phyloP scores from a whole-genome alignment of 2,797 vertebrate genomes.

The Dipus sagitta region DNA sequence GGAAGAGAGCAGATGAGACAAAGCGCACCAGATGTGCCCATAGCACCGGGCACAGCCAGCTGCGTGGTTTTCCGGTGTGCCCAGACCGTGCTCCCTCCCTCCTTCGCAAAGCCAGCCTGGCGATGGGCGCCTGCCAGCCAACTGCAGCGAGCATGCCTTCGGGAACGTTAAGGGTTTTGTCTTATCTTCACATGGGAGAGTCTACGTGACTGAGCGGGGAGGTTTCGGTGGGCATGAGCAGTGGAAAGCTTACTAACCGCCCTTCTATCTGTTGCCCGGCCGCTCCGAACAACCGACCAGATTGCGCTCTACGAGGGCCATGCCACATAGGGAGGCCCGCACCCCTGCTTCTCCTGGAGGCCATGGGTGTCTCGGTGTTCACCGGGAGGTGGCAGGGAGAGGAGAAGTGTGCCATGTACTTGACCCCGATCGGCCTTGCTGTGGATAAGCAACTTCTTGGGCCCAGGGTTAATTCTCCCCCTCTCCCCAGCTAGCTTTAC shows the following conservation, averaged over 20 bases:
- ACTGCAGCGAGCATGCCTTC: not conserved
- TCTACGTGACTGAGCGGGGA: not conserved
- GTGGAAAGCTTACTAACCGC: not conserved
- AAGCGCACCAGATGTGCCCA: not conserved
- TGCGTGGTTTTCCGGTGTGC: not conserved
- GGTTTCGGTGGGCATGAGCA: not conserved
- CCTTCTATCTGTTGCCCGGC: not conserved
- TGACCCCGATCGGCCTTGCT: not conserved
- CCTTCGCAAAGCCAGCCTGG: not conserved
- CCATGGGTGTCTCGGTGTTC: not conserved
- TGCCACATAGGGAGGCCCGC: not conserved
- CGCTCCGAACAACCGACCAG: not conserved
- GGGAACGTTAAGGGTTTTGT: not conserved
- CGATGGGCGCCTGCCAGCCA: not conserved
- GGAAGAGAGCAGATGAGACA: not conserved
- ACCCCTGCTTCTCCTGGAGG: not conserved
- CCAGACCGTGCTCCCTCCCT: not conserved
- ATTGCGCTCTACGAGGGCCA: accelerated
- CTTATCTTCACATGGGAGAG: not conserved
- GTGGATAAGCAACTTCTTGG: no score
- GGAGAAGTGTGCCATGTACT: not conserved
- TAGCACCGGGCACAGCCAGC: not conserved
- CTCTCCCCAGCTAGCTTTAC: conserved; percentile 57
- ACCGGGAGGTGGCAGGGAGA: not conserved
- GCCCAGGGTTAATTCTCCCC: not conserved